Percentiles rank a stretch among this genome's conserved stretches.
phyloP scores from a whole-genome alignment of 2,888 invertebrate species.

The Meandrusa payeni region DNA sequence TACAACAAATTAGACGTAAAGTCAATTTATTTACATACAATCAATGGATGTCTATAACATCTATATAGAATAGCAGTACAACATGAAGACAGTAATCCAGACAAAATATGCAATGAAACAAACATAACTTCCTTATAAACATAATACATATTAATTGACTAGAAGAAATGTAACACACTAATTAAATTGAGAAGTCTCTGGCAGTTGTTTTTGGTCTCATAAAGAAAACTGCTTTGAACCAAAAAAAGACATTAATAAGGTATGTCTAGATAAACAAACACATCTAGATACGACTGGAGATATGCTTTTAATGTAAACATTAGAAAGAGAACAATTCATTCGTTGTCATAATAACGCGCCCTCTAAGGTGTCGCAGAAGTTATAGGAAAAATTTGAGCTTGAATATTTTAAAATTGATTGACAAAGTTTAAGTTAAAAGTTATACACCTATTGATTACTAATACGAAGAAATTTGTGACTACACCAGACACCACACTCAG shows the following conservation, averaged over 20 bases:
- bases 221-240: neutral
- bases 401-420: slow-evolving; percentile 38
- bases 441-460: slow-evolving; percentile 18
- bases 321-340: slow-evolving; percentile 51
- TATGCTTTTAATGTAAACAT: slow-evolving; percentile 62
- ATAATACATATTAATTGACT: slow-evolving; percentile 6
- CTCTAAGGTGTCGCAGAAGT: slow-evolving; percentile 54
- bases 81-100: slow-evolving; percentile 35
- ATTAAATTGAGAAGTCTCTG: slow-evolving; percentile 3
- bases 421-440: slow-evolving; percentile 9
- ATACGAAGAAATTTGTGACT: slow-evolving; percentile 8
- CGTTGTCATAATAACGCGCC: slow-evolving; percentile 53
- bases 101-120: slow-evolving; percentile 14
- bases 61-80: slow-evolving; percentile 45
- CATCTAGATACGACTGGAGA: slow-evolving; percentile 70
- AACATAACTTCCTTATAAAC: slow-evolving; percentile 3
- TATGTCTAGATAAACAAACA: slow-evolving; percentile 36
- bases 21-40: slow-evolving; percentile 56
- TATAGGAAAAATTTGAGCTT: slow-evolving; percentile 47
- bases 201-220: slow-evolving; percentile 16
- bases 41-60: slow-evolving; percentile 52
- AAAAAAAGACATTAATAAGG: neutral
- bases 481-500: slow-evolving; percentile 15
- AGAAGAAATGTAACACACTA: neutral
- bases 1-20: slow-evolving; percentile 29